Evolutionary conservation across 2,888 invertebrate species (phyloP).

Genomic region (Chrysomela aeneicollis): DNA sequence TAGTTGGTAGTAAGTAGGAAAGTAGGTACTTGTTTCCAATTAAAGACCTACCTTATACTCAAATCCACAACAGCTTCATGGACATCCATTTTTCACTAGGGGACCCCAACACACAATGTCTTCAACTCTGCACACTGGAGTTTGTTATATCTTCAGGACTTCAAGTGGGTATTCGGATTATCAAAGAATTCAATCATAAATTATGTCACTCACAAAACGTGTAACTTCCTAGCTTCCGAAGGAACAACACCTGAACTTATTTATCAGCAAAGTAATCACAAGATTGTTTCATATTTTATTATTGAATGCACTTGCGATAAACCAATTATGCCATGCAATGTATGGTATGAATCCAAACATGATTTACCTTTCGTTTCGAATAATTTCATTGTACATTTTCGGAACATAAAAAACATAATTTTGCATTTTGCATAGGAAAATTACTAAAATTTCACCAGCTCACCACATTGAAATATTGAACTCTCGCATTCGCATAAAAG

Average conservation of each 20-base stretch:
- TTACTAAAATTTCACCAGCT: too few relatives aligned
- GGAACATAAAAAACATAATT: not conserved
- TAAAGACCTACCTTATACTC: conserved; percentile 76
- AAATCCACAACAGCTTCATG: conserved; percentile 90
- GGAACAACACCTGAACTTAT: too few relatives aligned
- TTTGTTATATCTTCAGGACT: conserved; percentile 20
- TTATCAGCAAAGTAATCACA: not conserved
- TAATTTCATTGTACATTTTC: not conserved
- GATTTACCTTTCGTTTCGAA: not conserved
- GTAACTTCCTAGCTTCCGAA: not conserved
- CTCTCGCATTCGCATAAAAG: too few relatives aligned
- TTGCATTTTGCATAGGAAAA: not conserved
- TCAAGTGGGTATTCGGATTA: too few relatives aligned
- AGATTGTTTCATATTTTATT: not conserved
- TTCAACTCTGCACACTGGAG: too few relatives aligned
- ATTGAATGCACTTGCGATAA: not conserved
- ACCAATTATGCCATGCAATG: not conserved
- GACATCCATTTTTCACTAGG: conserved; percentile 77
- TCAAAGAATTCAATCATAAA: not conserved
- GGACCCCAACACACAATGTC: conserved; percentile 20
- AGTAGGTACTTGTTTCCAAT: not conserved
- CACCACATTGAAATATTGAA: too few relatives aligned
- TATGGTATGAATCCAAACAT: not conserved
- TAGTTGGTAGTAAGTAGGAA: too few relatives aligned
- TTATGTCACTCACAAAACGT: conserved; percentile 15